Percentiles rank a stretch among this genome's conserved stretches.
Conservation (phyloP, 2,888 invertebrate genomes). For the Papilio protenor region DNA sequence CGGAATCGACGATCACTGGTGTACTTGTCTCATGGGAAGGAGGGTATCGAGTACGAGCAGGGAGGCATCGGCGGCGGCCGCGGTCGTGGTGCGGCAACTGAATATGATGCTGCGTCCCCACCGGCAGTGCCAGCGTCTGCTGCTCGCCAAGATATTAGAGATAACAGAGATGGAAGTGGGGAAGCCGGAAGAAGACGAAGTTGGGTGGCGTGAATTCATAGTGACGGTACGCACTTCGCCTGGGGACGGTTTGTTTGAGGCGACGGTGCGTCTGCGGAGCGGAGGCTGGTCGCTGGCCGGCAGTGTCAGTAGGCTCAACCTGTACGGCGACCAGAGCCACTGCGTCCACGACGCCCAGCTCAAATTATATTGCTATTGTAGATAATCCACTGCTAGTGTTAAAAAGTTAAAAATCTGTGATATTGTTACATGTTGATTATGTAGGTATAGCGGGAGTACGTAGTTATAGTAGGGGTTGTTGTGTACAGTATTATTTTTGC, state of each 20-base stretch:
- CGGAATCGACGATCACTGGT: conserved; percentile 93
- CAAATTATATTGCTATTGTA: conserved; percentile 91
- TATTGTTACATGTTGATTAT: conserved; percentile 44
- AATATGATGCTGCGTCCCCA: conserved; percentile 86
- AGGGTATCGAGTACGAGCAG: conserved; percentile 82
- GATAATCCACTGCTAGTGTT: conserved; percentile 49
- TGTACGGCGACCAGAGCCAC: conserved; percentile 91
- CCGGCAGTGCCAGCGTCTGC: conserved; percentile 87
- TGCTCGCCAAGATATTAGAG: conserved; percentile 85
- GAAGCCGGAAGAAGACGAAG: conserved; percentile 63
- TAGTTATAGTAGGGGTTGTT: conserved; percentile 30
- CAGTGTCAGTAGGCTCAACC: conserved; percentile 90
- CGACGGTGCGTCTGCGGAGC: conserved; percentile 85
- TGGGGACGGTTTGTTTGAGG: conserved; percentile 91
- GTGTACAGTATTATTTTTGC: conserved; percentile 30
- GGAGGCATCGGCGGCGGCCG: conserved; percentile 84
- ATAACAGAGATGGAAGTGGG: conserved; percentile 86
- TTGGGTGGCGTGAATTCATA: conserved; percentile 85
- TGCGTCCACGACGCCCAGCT: conserved; percentile 90
- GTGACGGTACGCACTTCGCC: conserved; percentile 87
- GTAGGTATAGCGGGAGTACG: conserved; percentile 3
- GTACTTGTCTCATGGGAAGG: conserved; percentile 90
- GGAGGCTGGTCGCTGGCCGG: conserved; percentile 84
- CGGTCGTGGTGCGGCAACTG: conserved; percentile 86
- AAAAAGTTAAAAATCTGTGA: conserved; percentile 49